These are phyloP conservation scores for Rhabdomys dilectus DNA, from an alignment of 2,113 vertebrate genomes.

Conservation along the genomic window DNA sequence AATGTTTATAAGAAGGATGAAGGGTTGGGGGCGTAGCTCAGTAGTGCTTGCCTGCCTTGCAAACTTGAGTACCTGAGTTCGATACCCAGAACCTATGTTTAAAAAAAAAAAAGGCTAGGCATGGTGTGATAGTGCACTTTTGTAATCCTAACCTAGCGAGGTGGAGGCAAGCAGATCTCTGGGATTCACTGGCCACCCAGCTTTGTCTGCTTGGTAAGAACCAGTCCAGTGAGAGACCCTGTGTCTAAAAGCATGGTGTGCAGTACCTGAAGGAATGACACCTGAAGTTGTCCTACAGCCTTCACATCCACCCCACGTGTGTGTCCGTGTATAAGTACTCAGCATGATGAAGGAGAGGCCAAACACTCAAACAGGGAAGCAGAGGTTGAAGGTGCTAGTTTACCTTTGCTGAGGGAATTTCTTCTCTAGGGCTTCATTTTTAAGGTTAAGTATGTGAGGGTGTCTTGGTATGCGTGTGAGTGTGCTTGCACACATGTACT, in stretches of 20 bases:
- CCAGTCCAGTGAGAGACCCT: not conserved
- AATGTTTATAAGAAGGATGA: not conserved
- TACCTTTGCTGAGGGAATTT: not conserved
- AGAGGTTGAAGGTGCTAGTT: not conserved
- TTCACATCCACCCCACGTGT: not conserved
- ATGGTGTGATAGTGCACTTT: not conserved
- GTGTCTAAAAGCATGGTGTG: not conserved
- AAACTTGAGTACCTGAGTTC: not conserved
- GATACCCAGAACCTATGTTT: not conserved
- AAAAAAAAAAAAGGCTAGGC: not conserved
- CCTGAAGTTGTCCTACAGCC: not conserved
- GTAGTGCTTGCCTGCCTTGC: not conserved
- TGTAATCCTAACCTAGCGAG: no score
- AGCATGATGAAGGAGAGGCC: not conserved
- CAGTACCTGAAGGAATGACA: not conserved
- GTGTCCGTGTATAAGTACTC: not conserved
- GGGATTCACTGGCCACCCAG: not conserved
- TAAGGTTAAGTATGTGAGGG: not conserved
- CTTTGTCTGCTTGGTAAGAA: not conserved
- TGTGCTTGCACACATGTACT: not conserved
- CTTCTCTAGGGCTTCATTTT: not conserved
- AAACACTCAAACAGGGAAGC: not conserved
- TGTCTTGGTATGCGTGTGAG: not conserved
- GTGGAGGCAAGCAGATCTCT: not conserved
- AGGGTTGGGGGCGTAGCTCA: not conserved